Evolutionary conservation across 2,113 vertebrate genomes (phyloP).

Genomic region (Pseudonaja textilis): DNA sequence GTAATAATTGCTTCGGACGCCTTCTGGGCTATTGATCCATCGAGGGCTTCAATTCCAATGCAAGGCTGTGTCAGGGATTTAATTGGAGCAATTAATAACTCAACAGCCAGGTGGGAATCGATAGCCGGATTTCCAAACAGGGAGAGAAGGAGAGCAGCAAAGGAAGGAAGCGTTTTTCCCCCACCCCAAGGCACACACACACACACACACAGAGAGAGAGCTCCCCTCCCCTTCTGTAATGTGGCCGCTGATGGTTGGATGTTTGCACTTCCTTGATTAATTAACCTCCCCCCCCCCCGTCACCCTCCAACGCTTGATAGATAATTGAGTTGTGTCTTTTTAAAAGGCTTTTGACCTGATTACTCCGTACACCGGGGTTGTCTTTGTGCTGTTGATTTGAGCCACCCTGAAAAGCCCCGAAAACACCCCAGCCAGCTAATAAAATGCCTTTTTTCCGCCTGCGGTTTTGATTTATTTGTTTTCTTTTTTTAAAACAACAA

Average conservation of each 20-base stretch:
- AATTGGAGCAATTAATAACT: constrained; percentile 79
- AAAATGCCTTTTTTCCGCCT: neutral
- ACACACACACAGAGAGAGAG: too few species aligned
- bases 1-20: constrained; percentile 68
- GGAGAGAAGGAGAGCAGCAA: constrained; percentile 42
- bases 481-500: too few species aligned
- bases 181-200: too few species aligned
- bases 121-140: constrained; percentile 60
- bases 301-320: constrained; percentile 25
- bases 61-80: constrained; percentile 70
- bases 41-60: constrained; percentile 64
- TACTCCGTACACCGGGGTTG: neutral
- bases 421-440: neutral
- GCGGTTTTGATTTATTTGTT: neutral
- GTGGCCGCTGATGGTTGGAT: constrained; percentile 55
- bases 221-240: constrained; percentile 44
- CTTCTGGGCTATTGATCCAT: constrained; percentile 65
- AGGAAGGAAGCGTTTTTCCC: neutral
- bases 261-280: constrained; percentile 52
- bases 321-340: neutral
- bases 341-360: constrained; percentile 33
- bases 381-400: neutral
- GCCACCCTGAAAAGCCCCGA: neutral
- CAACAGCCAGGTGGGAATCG: constrained; percentile 58
- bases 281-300: constrained; percentile 30